These are phyloP conservation scores for Centropus bengalensis DNA, from an alignment of 2,113 vertebrate species.

Conservation along the genomic window DNA sequence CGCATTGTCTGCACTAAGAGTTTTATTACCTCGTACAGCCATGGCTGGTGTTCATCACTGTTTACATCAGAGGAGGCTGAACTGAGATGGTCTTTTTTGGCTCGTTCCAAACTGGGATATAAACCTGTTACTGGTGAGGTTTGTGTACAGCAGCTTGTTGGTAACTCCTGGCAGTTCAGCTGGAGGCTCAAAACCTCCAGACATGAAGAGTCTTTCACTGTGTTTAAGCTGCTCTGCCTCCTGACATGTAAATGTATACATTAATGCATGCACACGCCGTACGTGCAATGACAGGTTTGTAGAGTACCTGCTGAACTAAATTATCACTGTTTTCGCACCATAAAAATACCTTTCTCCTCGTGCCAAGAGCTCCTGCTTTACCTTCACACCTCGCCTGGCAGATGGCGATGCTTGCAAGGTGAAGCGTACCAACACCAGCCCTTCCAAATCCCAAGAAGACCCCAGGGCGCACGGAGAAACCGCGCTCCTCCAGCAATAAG, in stretches of 20 bases:
- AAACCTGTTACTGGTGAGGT: background rate
- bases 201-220: background rate
- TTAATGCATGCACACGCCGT: background rate
- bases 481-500: background rate
- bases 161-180: background rate
- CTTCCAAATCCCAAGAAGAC: background rate
- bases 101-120: conserved; percentile 17
- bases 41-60: background rate
- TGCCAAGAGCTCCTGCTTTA: background rate
- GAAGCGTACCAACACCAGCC: background rate
- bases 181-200: background rate
- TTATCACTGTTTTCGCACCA: background rate
- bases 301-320: background rate
- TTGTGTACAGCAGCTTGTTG: background rate
- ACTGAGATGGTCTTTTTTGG: conserved; percentile 29
- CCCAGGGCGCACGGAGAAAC: background rate
- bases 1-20: conserved; percentile 52
- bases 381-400: background rate
- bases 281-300: background rate
- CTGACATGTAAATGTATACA: background rate
- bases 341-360: background rate
- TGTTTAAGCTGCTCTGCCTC: background rate
- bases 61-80: conserved; percentile 57
- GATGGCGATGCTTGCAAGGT: background rate
- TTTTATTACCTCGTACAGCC: background rate